Conservation (phyloP, 2,797 vertebrate genomes). For the Neosilurus mollespiculum region DNA sequence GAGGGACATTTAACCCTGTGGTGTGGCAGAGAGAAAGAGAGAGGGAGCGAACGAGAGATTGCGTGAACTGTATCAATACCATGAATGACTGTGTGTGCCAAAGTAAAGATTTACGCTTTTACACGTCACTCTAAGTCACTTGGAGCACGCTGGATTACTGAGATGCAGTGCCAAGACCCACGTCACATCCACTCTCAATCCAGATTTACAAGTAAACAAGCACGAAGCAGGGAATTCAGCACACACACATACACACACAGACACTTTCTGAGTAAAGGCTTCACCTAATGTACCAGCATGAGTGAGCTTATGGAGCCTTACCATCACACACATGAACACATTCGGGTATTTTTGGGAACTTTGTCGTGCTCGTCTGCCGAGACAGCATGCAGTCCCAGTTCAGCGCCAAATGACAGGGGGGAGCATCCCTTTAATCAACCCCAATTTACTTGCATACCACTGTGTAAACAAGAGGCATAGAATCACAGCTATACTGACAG, state of each 20-base stretch:
- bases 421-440: constrained; percentile 47
- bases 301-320: neutral
- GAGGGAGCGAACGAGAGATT: neutral
- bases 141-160: neutral
- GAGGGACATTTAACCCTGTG: constrained; percentile 58
- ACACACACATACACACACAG: neutral
- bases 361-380: constrained; percentile 6
- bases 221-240: neutral
- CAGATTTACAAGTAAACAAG: neutral
- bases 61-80: neutral
- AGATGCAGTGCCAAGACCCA: constrained; percentile 7
- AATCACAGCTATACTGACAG: neutral
- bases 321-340: neutral
- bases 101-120: constrained; percentile 17
- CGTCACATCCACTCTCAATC: constrained; percentile 8
- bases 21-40: constrained; percentile 5
- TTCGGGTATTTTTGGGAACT: neutral
- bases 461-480: constrained; percentile 15
- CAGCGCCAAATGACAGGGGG: constrained; percentile 27
- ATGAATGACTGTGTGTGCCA: constrained; percentile 28
- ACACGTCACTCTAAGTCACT: constrained; percentile 3
- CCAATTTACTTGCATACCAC: constrained; percentile 14
- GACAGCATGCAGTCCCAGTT: constrained; percentile 16
- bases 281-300: neutral
- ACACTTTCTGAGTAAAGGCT: neutral